Conservation (phyloP, 2,888 invertebrate species). For the Chironomus tentans region DNA sequence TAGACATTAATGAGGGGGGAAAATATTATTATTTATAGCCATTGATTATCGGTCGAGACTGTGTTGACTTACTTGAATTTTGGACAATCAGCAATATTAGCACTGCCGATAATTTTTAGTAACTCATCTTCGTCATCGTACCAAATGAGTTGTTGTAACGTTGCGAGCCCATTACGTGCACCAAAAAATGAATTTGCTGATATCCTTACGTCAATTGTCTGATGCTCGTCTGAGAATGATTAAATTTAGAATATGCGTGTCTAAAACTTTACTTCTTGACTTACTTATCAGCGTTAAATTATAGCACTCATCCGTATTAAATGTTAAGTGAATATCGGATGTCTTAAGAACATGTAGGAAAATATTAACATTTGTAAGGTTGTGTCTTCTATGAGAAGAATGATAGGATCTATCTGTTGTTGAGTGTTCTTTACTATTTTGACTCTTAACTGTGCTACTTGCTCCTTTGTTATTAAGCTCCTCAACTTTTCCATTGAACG, state of each 20-base stretch:
- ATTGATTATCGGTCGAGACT: background rate
- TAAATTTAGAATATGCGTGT: background rate
- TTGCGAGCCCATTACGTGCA: slow-evolving; percentile 67
- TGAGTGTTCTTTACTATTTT: background rate
- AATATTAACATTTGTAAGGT: slow-evolving; percentile 32
- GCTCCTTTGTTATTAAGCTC: background rate
- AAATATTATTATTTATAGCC: background rate
- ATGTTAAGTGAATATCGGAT: slow-evolving; percentile 49
- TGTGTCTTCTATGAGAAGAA: background rate
- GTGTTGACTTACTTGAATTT: slow-evolving; percentile 41
- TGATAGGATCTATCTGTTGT: background rate
- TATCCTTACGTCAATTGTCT: slow-evolving; percentile 50
- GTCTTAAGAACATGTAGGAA: slow-evolving; percentile 48
- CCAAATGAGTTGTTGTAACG: slow-evolving; percentile 72
- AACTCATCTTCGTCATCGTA: slow-evolving; percentile 58
- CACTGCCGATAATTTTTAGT: slow-evolving; percentile 56
- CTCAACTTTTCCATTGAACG: background rate
- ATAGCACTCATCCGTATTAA: slow-evolving; percentile 68
- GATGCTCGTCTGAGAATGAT: slow-evolving; percentile 34
- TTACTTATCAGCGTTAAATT: slow-evolving; percentile 50
- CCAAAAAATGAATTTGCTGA: slow-evolving; percentile 63
- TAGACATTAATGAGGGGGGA: slow-evolving; percentile 17
- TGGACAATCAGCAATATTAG: slow-evolving; percentile 66
- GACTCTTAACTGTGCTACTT: background rate
- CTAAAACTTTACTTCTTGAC: background rate